Base-by-base conservation (phyloP, 2,113 vertebrate species). In the Dromas ardeola region DNA sequence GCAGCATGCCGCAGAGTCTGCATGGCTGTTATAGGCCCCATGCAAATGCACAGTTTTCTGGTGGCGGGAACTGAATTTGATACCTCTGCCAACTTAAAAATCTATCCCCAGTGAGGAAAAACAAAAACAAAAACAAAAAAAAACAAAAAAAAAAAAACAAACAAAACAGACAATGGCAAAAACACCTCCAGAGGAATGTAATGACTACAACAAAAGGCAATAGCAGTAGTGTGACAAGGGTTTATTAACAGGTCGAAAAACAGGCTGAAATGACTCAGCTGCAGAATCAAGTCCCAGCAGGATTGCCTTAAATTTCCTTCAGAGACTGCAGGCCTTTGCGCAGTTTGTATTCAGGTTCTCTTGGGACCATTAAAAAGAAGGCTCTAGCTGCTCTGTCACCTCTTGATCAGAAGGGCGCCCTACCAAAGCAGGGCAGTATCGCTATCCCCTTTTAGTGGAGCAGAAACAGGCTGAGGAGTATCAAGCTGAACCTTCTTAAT, bases 171-270 rank as follows among this genome's bases (percentile, higher is more conserved):
- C 59, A 92, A 82, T 45, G 42, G 66, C 62, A n/a, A n/a, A n/a
- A n/a, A n/a, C n/a, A n/a, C 42, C 20, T 80, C 49, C 82, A 88
- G 53, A 91, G 63, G 45, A 94, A 93, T n/a, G 32, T 45, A 88
- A 93, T 55, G 85, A 86, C 63, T 84, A 14, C 12, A 80, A 92
- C 74, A 85, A 91, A 92, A 95, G 71, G 79, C 73, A 91, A 85
- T 4, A 77, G 43, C 53, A 88, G 34, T 29, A 50, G 29, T 38
- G 62, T 61, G 58, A 90, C 84, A 77, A 22, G 25, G 34, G 36
- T 53, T 93, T 89, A 74, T 63, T 90, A 89, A 81, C 10, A 47
- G 66, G 65, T 89, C 61, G 89, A 88, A 82, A 90, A 76, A 4
- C 40, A 92, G 53, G 21, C n/a, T 80, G 53, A 96, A 80, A 81